Evolutionary conservation across 2,888 invertebrate species (phyloP).

Genomic region (Orthosia gothica): DNA sequence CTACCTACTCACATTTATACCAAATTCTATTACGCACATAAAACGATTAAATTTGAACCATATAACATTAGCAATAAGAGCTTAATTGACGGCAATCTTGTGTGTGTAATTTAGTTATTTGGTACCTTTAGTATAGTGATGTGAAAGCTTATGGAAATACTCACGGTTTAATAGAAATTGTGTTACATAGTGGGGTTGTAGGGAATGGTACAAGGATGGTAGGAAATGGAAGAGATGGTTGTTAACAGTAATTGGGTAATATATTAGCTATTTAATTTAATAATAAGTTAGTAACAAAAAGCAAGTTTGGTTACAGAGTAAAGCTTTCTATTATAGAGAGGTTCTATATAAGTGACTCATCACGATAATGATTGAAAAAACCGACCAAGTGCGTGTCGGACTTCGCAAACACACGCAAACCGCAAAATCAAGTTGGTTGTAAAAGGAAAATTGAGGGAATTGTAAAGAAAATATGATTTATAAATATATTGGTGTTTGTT

Average conservation of each 20-base stretch:
- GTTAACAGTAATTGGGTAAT: neutral
- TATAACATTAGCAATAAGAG: constrained; percentile 61
- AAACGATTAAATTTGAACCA: constrained; percentile 67
- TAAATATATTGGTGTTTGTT: no score
- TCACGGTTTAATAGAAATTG: constrained; percentile 55
- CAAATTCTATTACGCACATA: constrained; percentile 72
- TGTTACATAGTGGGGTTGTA: constrained; percentile 22
- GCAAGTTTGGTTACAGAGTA: neutral
- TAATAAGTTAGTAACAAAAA: neutral
- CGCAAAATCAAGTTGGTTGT: no score
- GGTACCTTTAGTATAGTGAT: constrained; percentile 51
- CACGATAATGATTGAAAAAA: no score
- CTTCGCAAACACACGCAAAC: no score
- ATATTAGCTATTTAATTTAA: neutral
- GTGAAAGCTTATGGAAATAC: constrained; percentile 64
- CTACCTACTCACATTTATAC: constrained; percentile 77
- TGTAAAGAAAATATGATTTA: no score
- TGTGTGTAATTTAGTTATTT: constrained; percentile 41
- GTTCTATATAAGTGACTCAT: no score
- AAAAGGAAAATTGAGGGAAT: no score
- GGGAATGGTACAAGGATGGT: no score
- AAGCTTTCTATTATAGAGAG: no score
- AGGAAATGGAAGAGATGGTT: neutral
- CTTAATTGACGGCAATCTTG: constrained; percentile 40
- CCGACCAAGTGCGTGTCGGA: no score